These are phyloP conservation scores for Poeciliopsis retropinna DNA, from an alignment of 2,113 vertebrate genomes.

Conservation along the genomic window DNA sequence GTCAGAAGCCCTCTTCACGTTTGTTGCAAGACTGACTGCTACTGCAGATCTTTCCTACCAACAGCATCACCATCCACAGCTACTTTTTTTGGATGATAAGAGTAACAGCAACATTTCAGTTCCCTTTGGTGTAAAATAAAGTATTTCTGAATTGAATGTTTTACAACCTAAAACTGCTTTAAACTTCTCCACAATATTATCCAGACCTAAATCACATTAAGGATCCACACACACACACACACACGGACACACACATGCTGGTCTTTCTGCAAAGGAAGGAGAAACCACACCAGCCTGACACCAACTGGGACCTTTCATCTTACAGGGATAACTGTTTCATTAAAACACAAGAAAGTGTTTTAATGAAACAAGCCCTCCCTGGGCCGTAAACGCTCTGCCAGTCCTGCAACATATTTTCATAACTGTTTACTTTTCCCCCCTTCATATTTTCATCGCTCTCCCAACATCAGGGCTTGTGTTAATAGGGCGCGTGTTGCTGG, in stretches of 20 bases:
- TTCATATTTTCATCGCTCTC: slow-evolving; percentile 62
- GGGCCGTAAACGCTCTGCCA: slow-evolving; percentile 52
- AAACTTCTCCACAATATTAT: too few relatives aligned
- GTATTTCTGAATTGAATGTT: too few relatives aligned
- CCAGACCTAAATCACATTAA: too few relatives aligned
- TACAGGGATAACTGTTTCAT: slow-evolving; percentile 73
- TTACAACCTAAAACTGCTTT: too few relatives aligned
- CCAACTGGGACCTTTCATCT: slow-evolving; percentile 52
- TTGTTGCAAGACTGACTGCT: too few relatives aligned
- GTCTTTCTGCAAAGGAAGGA: slow-evolving; percentile 45
- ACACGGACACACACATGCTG: slow-evolving; percentile 36
- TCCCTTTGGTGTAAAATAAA: too few relatives aligned
- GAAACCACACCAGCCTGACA: slow-evolving; percentile 56
- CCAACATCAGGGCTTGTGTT: slow-evolving; percentile 52
- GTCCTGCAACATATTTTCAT: slow-evolving; percentile 47
- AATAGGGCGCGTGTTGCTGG: slow-evolving; percentile 20
- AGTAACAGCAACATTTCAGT: too few relatives aligned
- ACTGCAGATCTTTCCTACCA: too few relatives aligned
- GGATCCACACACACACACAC: slow-evolving; percentile 40
- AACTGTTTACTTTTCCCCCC: slow-evolving; percentile 40
- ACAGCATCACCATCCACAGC: too few relatives aligned
- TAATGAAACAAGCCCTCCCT: slow-evolving; percentile 53
- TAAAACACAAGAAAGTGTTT: slow-evolving; percentile 49
- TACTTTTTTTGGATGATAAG: too few relatives aligned
- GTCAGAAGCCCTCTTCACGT: too few relatives aligned